Evolutionary conservation across 2,797 vertebrate species (phyloP).

Genomic region (Lithobates sylvaticus): DNA sequence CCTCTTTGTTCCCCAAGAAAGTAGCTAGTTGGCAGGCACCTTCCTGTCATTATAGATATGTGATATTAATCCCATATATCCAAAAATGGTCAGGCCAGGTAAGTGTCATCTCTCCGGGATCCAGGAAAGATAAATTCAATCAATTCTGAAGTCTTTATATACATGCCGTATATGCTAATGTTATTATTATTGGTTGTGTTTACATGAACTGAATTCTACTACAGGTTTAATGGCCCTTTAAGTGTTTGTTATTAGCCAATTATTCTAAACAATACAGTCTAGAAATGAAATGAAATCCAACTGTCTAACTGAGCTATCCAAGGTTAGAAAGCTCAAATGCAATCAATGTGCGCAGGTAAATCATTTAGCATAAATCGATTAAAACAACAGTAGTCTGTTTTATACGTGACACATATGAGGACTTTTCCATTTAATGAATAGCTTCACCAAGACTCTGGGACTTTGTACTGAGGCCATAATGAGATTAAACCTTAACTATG

Average conservation of each 20-base stretch:
- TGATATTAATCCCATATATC: no score
- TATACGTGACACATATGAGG: not conserved
- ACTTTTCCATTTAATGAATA: not conserved
- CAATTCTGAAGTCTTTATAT: no score
- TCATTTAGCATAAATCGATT: slow-evolving; percentile 18
- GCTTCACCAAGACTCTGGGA: not conserved
- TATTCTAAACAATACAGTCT: not conserved
- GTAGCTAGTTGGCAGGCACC: no score
- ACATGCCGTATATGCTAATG: no score
- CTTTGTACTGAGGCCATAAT: slow-evolving; percentile 23
- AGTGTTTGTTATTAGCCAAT: not conserved
- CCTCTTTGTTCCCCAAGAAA: no score
- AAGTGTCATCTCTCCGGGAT: no score
- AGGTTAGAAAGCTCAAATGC: slow-evolving; percentile 1
- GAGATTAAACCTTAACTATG: slow-evolving; percentile 22
- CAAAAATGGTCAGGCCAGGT: no score
- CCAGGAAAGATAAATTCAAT: no score
- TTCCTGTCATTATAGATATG: no score
- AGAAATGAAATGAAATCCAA: not conserved
- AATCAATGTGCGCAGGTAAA: slow-evolving; percentile 1
- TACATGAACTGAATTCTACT: no score
- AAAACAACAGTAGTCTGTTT: slow-evolving; percentile 1
- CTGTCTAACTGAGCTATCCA: not conserved
- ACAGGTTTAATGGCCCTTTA: no score
- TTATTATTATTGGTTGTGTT: no score